phyloP scores from a whole-genome alignment of 2,797 vertebrate genomes.

The Miichthys miiuy region DNA sequence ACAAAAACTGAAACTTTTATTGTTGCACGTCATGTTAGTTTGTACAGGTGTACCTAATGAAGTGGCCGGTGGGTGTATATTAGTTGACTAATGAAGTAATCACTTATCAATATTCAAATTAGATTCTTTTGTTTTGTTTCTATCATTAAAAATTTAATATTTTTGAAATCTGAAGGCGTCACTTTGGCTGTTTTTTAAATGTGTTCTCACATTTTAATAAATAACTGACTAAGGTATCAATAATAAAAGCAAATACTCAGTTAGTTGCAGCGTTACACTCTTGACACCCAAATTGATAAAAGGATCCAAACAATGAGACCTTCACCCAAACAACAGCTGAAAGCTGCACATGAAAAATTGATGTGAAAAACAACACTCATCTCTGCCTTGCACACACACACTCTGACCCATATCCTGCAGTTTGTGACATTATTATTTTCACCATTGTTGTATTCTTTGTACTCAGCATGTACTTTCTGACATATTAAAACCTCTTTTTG shows the following conservation, averaged over 20 bases:
- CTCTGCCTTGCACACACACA: conserved; percentile 33
- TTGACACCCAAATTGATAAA: neutral
- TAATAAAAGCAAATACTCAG: neutral
- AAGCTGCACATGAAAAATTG: conserved; percentile 56
- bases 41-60: too few species aligned
- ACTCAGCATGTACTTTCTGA: neutral
- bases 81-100: neutral
- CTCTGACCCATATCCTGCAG: conserved; percentile 50
- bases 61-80: too few species aligned
- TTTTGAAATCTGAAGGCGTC: too few species aligned
- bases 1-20: too few species aligned
- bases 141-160: neutral
- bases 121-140: neutral
- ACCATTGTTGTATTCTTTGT: neutral
- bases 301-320: conserved; percentile 2
- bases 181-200: neutral
- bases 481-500: neutral
- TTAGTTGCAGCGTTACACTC: neutral
- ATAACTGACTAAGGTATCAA: neutral
- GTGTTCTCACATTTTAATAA: neutral
- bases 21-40: too few species aligned
- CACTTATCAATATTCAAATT: neutral
- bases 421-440: conserved; percentile 20
- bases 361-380: conserved; percentile 32
- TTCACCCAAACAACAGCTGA: conserved; percentile 25